Evolutionary conservation across 1,140 invertebrate species (phyloP).

Genomic region (Euschistus heros): DNA sequence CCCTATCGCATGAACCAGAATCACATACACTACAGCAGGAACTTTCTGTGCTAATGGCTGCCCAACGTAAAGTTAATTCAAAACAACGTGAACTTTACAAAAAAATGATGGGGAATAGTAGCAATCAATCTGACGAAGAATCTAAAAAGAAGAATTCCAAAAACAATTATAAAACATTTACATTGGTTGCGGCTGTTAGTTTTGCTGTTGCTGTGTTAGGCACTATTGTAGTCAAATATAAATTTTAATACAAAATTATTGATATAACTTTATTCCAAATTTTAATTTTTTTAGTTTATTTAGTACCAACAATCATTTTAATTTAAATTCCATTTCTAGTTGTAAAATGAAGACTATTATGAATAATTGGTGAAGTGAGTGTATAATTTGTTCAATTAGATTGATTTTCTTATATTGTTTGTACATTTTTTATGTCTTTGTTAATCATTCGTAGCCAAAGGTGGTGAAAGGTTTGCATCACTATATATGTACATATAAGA

Average conservation of each 20-base stretch:
- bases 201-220: conserved; percentile 12
- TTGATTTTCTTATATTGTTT: no score
- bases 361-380: no score
- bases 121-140: conserved; percentile 27
- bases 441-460: no score
- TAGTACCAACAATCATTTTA: no score
- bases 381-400: no score
- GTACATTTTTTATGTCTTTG: no score
- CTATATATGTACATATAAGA: no score
- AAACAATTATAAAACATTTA: conserved; percentile 1
- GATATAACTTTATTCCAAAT: no score
- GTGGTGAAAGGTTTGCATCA: no score
- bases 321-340: no score
- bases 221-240: conserved; percentile 14
- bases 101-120: conserved; percentile 47
- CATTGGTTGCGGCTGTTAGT: background rate
- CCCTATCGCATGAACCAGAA: conserved; percentile 46
- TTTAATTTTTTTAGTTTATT: no score
- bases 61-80: conserved; percentile 42
- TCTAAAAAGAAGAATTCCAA: background rate
- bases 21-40: conserved; percentile 46
- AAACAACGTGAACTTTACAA: conserved; percentile 52
- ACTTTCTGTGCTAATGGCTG: conserved; percentile 44
- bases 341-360: no score
- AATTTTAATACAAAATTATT: background rate